Evolutionary conservation across 1,140 invertebrate species (phyloP), one percentile per base, ranked within the genome.

Genomic region (Chironomus striatipennis): DNA sequence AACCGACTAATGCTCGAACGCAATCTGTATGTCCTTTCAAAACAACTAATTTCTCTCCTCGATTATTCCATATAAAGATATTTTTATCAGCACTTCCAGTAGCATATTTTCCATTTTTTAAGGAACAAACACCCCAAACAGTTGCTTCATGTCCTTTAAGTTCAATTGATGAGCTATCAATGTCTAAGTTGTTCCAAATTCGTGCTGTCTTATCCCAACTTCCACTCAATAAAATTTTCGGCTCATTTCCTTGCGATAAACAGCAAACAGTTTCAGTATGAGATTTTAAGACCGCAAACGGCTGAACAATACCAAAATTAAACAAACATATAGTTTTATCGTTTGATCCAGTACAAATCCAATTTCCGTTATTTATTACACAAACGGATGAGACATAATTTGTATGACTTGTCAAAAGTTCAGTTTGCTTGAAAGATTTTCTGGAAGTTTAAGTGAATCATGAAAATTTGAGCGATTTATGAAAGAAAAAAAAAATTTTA

Each of bases 41-140:
- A 24, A 75, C 73, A 43, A 43, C 24, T 0, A 75, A 17, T 20
- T 85, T 76, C 43, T 82, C 80, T 10, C 88, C 88, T 78, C 86
- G 82, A 18, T 83, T 84, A 74, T 87, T 87, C 95, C 95, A 98
- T 9, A 96, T 79, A 77, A 90, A 90, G 73, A 98, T 92, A 12
- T 87, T 89, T 83, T 95, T 96, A 83, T 99, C 97, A 20, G 97
- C 97, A 2, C 91, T 93, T 9, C 90, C 94, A 18, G 96, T 97
- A 0, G 95, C 85, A 79, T 94, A 89, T 47, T 85, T 83, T 2
- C 84, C 82, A 77, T 87, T 85, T 2, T 81, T 77, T 1, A 91
- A 78, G 74, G 89, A 88, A 21, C 90, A 85, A 0, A 93, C 90
- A 65, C 90, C 88, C 97, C 97, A 99, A 12, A 98, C 93, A 24